A percentile compares a stretch with the other conserved stretches of the same genome.
These are phyloP conservation scores for Pseudochromis fuscus DNA, from an alignment of 2,797 vertebrate species.

Conservation along the genomic window DNA sequence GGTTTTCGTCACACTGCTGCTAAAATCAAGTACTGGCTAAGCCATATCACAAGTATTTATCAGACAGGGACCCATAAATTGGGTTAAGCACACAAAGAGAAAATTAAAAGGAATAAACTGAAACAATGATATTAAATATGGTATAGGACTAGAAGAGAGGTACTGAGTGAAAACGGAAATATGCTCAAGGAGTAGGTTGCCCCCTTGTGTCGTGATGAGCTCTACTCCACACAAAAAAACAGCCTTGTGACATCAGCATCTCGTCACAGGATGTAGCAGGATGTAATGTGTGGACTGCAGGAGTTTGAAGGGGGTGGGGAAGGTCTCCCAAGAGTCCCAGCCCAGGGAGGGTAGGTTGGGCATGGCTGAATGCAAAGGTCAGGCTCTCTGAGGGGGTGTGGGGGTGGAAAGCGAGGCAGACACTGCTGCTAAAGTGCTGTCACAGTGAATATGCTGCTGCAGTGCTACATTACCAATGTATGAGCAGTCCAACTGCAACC, in stretches of 20 bases:
- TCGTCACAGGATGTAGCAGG: constrained; percentile 49
- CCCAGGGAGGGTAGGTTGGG: constrained; percentile 56
- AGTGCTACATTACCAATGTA: constrained; percentile 67
- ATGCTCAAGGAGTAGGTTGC: constrained; percentile 52
- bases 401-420: constrained; percentile 49
- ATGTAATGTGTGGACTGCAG: constrained; percentile 41
- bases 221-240: constrained; percentile 28
- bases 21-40: constrained; percentile 4
- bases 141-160: neutral
- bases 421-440: constrained; percentile 56
- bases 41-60: neutral
- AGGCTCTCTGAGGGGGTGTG: constrained; percentile 55
- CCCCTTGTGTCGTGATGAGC: constrained; percentile 56
- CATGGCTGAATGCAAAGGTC: constrained; percentile 73
- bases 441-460: constrained; percentile 68
- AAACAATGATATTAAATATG: constrained; percentile 2
- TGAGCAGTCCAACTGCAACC: constrained; percentile 47
- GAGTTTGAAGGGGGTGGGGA: constrained; percentile 12
- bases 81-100: neutral
- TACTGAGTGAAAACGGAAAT: constrained; percentile 3
- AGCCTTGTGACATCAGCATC: constrained; percentile 50
- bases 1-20: constrained; percentile 26
- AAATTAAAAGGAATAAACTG: neutral
- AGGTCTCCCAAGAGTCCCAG: constrained; percentile 42
- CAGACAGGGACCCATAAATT: neutral